Conservation (phyloP, 2,797 vertebrate species). For the Sebastes ruberrimus region DNA sequence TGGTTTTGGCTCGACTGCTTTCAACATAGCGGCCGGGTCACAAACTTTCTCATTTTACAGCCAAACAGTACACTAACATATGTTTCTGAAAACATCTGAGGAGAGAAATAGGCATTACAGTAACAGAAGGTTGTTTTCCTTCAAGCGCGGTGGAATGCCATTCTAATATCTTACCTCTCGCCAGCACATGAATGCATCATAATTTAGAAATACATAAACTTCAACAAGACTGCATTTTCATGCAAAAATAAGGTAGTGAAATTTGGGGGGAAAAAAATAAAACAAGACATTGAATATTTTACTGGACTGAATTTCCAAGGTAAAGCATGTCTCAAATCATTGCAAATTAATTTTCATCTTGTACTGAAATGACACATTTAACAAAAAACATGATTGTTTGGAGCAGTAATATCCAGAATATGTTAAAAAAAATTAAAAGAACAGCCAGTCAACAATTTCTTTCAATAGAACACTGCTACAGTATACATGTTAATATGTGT, state of each 20-base stretch:
- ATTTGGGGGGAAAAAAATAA: neutral
- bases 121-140: no score
- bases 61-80: no score
- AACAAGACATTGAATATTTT: neutral
- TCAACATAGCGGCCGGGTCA: no score
- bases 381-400: neutral
- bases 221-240: neutral
- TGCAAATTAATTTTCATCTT: neutral
- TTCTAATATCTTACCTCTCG: neutral
- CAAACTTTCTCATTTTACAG: no score
- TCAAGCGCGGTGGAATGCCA: no score
- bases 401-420: neutral
- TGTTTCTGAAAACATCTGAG: no score
- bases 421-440: neutral
- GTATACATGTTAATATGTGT: neutral
- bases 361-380: neutral
- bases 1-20: no score
- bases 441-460: neutral
- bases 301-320: neutral
- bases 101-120: no score
- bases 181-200: neutral
- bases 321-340: neutral
- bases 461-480: neutral
- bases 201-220: neutral
- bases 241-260: neutral